Percentiles rank a stretch among this genome's conserved stretches.
phyloP scores from a whole-genome alignment of 2,113 vertebrate species.

The Pedionomus torquatus region DNA sequence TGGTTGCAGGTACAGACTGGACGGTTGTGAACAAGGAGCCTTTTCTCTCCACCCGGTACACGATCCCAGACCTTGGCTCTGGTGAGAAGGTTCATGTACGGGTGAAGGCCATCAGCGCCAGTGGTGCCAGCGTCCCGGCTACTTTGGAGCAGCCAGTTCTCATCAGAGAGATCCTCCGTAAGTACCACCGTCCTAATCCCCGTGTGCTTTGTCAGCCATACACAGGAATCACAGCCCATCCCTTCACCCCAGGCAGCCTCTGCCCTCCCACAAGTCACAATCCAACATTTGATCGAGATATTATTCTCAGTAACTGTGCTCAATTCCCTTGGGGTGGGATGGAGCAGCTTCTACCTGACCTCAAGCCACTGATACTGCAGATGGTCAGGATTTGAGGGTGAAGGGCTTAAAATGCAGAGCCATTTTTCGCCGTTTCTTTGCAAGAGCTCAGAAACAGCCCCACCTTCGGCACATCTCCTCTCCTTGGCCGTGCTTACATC shows the following conservation, averaged over 20 bases:
- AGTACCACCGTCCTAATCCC: background rate
- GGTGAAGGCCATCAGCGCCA: slow-evolving; percentile 80
- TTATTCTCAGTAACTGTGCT: background rate
- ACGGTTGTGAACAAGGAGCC: slow-evolving; percentile 78
- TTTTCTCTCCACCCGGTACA: slow-evolving; percentile 76
- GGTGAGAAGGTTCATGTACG: slow-evolving; percentile 83
- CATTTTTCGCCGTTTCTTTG: background rate
- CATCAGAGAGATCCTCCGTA: slow-evolving; percentile 83
- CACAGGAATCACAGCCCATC: background rate
- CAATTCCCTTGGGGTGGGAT: background rate
- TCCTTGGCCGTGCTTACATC: background rate
- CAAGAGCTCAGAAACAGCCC: background rate
- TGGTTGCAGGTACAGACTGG: slow-evolving; percentile 83
- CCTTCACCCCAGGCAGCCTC: background rate
- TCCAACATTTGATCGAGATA: background rate
- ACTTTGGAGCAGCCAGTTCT: slow-evolving; percentile 77
- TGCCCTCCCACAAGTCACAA: rapidly evolving
- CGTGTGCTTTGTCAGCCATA: rapidly evolving
- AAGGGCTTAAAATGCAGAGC: background rate
- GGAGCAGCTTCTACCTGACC: background rate
- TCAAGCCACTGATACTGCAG: background rate
- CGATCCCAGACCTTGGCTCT: slow-evolving; percentile 74
- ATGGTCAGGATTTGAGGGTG: background rate
- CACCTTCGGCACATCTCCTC: background rate
- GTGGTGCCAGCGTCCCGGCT: slow-evolving; percentile 74